These are phyloP conservation scores for Daboia siamensis DNA, from an alignment of 2,113 vertebrate species.

Conservation along the genomic window DNA sequence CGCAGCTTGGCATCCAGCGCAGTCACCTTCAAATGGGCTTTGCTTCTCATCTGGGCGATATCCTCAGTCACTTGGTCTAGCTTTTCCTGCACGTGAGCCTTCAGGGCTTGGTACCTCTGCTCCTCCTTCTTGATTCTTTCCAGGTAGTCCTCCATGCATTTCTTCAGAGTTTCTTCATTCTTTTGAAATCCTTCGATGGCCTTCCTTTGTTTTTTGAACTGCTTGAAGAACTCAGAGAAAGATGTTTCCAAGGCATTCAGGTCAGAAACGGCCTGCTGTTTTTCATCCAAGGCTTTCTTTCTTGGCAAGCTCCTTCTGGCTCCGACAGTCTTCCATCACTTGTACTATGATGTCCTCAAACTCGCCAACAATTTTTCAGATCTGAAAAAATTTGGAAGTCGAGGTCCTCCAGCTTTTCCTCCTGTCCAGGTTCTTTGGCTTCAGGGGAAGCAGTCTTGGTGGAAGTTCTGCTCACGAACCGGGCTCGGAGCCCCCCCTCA, in stretches of 20 bases:
- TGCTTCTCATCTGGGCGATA: slow-evolving; percentile 82
- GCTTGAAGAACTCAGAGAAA: slow-evolving; percentile 86
- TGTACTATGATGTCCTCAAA: no score
- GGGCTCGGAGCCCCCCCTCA: no score
- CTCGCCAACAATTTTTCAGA: neutral
- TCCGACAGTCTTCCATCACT: slow-evolving; percentile 70
- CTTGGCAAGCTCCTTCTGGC: slow-evolving; percentile 71
- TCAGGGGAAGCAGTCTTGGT: slow-evolving; percentile 37
- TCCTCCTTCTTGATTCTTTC: slow-evolving; percentile 80
- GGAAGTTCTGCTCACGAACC: slow-evolving; percentile 2
- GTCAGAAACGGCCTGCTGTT: slow-evolving; percentile 78
- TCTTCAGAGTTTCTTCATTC: slow-evolving; percentile 88
- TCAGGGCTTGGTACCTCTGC: slow-evolving; percentile 86
- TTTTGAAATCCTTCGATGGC: slow-evolving; percentile 83
- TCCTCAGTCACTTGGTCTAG: slow-evolving; percentile 79
- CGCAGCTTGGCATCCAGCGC: slow-evolving; percentile 81
- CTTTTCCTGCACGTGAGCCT: slow-evolving; percentile 91
- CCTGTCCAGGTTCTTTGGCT: slow-evolving; percentile 28
- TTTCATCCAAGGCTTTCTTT: slow-evolving; percentile 74
- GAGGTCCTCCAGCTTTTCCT: slow-evolving; percentile 62
- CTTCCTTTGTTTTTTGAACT: slow-evolving; percentile 89
- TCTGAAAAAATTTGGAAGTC: slow-evolving; percentile 65
- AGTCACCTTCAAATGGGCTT: slow-evolving; percentile 72
- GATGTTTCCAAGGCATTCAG: slow-evolving; percentile 84
- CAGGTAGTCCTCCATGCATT: slow-evolving; percentile 81